These are phyloP conservation scores for Trididemnum miniatum DNA, from an alignment of 23 tunicate genomes.

Conservation along the genomic window DNA sequence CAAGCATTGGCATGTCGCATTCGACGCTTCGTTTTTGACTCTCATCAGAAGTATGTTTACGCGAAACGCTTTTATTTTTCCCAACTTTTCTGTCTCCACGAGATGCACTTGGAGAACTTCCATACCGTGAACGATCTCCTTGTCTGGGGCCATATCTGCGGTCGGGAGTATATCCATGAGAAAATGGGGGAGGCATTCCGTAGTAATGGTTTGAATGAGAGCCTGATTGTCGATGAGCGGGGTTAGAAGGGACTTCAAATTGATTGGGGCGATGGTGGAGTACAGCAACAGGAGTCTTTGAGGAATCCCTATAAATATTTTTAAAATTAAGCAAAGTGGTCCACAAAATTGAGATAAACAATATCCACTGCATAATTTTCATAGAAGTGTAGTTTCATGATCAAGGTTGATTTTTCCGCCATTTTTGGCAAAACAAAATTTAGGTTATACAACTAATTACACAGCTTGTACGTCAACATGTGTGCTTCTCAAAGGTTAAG, in stretches of 20 bases:
- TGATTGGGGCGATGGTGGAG: constrained; percentile 58
- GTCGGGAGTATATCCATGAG: too few species aligned
- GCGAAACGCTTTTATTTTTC: background rate
- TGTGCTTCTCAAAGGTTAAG: too few species aligned
- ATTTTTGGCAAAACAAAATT: too few species aligned
- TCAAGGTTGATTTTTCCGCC: too few species aligned
- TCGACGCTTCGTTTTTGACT: background rate
- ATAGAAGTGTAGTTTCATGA: too few species aligned
- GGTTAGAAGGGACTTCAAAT: background rate
- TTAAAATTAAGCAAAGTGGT: background rate
- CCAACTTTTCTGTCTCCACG: constrained; percentile 4
- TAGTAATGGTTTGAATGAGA: constrained; percentile 2
- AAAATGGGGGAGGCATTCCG: constrained; percentile 17
- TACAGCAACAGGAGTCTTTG: constrained; percentile 66
- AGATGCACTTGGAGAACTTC: background rate
- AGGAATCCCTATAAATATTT: constrained; percentile 14
- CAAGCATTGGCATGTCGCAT: constrained; percentile 43
- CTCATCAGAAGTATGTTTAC: background rate
- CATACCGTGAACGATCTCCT: constrained; percentile 3
- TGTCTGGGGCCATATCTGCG: background rate
- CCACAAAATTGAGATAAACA: background rate
- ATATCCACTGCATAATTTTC: too few species aligned
- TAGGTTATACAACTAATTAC: too few species aligned
- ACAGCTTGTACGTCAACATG: too few species aligned
- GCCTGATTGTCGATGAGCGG: background rate